phyloP scores from a whole-genome alignment of 2,113 vertebrate genomes.

The Psettodes erumei region DNA sequence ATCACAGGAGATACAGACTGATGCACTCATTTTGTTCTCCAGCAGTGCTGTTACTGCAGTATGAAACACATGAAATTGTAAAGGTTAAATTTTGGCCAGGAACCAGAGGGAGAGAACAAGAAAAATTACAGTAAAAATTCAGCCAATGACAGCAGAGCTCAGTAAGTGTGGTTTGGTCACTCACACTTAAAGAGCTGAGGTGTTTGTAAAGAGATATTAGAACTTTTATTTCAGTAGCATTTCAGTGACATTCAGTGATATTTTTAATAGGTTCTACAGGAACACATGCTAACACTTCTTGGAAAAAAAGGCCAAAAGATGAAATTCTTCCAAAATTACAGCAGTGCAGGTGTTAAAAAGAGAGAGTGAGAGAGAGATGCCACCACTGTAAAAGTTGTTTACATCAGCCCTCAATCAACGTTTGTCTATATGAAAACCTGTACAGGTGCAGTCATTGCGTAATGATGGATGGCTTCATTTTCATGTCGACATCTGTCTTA shows the following conservation, averaged over 20 bases:
- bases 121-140: not conserved
- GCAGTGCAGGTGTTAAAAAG: not conserved
- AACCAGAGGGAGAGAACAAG: not conserved
- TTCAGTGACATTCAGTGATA: not conserved
- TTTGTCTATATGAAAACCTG: not conserved
- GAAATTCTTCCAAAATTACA: not conserved
- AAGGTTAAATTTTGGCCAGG: not conserved
- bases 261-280: not conserved
- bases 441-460: not conserved
- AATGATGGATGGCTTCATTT: not conserved
- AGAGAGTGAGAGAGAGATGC: no score
- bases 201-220: not conserved
- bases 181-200: not conserved
- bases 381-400: not conserved
- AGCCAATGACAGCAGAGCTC: not conserved
- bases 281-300: not conserved
- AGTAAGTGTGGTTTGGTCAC: slow-evolving; percentile 1
- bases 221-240: not conserved
- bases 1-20: no score
- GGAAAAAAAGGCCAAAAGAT: not conserved
- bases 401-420: not conserved
- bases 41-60: no score
- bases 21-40: no score
- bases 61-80: not conserved
- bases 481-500: not conserved